These are phyloP conservation scores for Eurypyga helias DNA, from an alignment of 2,113 vertebrate genomes.

Conservation along the genomic window DNA sequence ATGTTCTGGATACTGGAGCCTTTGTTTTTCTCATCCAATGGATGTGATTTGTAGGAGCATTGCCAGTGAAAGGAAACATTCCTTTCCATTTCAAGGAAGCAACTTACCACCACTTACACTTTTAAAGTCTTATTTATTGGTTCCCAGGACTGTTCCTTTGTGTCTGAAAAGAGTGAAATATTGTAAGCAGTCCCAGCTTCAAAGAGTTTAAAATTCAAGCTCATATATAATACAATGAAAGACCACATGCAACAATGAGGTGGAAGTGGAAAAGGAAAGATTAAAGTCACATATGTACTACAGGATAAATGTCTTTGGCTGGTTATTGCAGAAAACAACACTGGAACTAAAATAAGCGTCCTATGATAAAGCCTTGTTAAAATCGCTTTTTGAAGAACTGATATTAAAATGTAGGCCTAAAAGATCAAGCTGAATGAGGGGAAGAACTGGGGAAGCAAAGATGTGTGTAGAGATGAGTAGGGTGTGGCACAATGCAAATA, in stretches of 20 bases:
- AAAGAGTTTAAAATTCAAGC: not conserved
- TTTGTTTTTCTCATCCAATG: not conserved
- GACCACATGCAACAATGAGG: not conserved
- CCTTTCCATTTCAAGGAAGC: not conserved
- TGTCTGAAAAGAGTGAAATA: not conserved
- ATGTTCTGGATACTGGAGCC: not conserved
- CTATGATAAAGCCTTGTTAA: not conserved
- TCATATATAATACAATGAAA: not conserved
- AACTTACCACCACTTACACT: not conserved
- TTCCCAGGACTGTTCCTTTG: not conserved
- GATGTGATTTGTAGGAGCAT: not conserved
- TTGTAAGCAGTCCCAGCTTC: not conserved
- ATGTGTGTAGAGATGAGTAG: not conserved
- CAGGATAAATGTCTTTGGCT: not conserved
- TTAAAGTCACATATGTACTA: not conserved
- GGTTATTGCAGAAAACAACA: not conserved
- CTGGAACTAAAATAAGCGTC: not conserved
- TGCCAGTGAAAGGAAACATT: not conserved
- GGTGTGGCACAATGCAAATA: not conserved
- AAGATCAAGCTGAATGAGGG: not conserved
- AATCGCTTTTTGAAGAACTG: not conserved
- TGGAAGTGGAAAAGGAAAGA: conserved; percentile 9
- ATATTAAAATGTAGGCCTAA: not conserved
- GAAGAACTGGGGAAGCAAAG: not conserved
- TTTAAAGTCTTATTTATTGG: not conserved